Percentiles rank a stretch among this genome's conserved stretches.
phyloP scores from a whole-genome alignment of 1,140 invertebrate species.

The Ctenoplectra terminalis region DNA sequence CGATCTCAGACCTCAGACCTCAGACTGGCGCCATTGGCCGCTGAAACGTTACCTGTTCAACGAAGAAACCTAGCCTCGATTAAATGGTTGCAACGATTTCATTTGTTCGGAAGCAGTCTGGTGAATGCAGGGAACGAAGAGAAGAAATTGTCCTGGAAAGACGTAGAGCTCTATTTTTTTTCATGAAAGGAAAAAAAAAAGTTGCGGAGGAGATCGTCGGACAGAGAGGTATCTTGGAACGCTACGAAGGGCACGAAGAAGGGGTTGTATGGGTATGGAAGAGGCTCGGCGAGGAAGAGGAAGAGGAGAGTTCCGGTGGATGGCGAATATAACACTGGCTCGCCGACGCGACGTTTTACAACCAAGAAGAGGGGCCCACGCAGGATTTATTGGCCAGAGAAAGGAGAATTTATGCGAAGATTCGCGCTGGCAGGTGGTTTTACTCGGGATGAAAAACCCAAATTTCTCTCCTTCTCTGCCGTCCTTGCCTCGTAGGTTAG shows the following conservation, averaged over 20 bases:
- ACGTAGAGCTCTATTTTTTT: neutral
- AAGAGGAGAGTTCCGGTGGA: slow-evolving; percentile 46
- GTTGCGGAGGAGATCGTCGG: neutral
- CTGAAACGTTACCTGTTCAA: too few relatives aligned
- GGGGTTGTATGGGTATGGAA: neutral
- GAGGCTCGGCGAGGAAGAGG: neutral
- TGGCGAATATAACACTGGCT: slow-evolving; percentile 55
- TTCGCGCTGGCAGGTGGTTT: slow-evolving; percentile 76
- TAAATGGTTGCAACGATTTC: neutral
- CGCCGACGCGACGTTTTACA: slow-evolving; percentile 59
- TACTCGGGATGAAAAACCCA: slow-evolving; percentile 61
- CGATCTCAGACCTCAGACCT: too few relatives aligned
- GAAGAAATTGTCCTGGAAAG: neutral
- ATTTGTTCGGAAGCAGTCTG: neutral
- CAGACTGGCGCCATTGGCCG: too few relatives aligned
- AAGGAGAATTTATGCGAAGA: slow-evolving; percentile 78
- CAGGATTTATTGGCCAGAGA: slow-evolving; percentile 76
- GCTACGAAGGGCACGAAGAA: neutral
- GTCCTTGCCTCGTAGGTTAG: neutral
- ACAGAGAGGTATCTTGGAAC: neutral
- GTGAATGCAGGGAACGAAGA: neutral
- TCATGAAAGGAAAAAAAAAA: neutral
- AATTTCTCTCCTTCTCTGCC: slow-evolving; percentile 42
- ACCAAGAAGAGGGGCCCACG: slow-evolving; percentile 49
- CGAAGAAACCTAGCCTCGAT: too few relatives aligned